Evolutionary conservation across 2,888 invertebrate species (phyloP).

Genomic region (Apantesis nais): DNA sequence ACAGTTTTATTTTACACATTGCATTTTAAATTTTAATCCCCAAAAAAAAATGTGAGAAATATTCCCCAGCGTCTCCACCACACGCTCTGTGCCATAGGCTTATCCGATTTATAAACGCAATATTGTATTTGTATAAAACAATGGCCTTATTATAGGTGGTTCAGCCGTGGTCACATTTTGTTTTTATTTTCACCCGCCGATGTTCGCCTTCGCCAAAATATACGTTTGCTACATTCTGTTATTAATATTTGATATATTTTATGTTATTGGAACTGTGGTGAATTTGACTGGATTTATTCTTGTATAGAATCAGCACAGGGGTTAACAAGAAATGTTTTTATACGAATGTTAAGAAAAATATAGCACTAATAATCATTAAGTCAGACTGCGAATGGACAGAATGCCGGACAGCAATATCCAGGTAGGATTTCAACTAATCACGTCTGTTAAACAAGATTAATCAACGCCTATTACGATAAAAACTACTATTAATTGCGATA

Average conservation of each 20-base stretch:
- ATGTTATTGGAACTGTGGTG: constrained; percentile 2
- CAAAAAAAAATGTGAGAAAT: not conserved
- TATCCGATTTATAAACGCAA: constrained; percentile 85
- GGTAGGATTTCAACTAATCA: not conserved
- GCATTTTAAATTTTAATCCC: not conserved
- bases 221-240: constrained; percentile 32
- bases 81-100: constrained; percentile 66
- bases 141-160: constrained; percentile 84
- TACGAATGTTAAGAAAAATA: too few relatives aligned
- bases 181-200: constrained; percentile 64
- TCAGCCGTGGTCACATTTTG: constrained; percentile 65
- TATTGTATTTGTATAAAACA: constrained; percentile 86
- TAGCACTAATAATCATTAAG: not conserved
- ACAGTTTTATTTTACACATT: not conserved
- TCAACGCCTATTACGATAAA: not conserved
- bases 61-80: constrained; percentile 52
- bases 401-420: not conserved
- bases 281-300: constrained; percentile 3
- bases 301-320: constrained; percentile 8
- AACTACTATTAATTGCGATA: not conserved
- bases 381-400: not conserved
- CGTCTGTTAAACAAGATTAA: not conserved
- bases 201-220: constrained; percentile 62
- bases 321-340: too few relatives aligned
- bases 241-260: constrained; percentile 42